Evolutionary conservation across 2,888 invertebrate genomes (phyloP), one percentile per base, ranked within the genome.

Genomic region (Micoletzkya japonica): DNA sequence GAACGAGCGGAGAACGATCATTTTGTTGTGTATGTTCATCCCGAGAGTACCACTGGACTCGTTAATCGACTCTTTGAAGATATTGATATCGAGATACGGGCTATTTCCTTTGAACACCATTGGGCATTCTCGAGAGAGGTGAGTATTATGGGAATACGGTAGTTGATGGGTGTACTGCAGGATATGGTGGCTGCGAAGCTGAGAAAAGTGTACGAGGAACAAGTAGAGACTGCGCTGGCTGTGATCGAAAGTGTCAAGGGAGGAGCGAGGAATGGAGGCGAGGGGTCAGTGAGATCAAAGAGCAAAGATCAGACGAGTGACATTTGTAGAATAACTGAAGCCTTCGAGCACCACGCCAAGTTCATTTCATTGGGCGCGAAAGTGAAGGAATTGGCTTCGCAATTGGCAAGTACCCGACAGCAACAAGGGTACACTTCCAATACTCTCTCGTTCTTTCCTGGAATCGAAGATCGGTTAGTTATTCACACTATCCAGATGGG

Each of bases 371-470:
- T 66, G 54, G 66, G 72, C 1, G 4, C 50, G 28, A 50, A 72
- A 52, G 37, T 74, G 44, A 72, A 73, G 37, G 59, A 59, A 14
- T 50, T 70, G 37, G 72, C 66, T 17, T 63, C 59, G 14, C 32
- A 54, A 0, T 59, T 76, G 28, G 34, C 58, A 14, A 70, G 73
- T 34, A 71, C 63, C 7, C 30, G 76, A 30, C 61, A 28, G 20
- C 26, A 34, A 24, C 74, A 76, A 39, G 73, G 73, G 7, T 76
- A 60, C 39, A 57, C 73, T 6, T 54, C 76, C 0, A 74, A 74
- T 14, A 56, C 32, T 0, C n/a, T 58, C 0, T 20, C 54, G 2
- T 72, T 64, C 30, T 59, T 28, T 4, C 72, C 69, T 2, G 72
- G 66, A 56, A 37, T 54, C 24, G 26, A 30, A 3, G 66, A 66